Evolutionary conservation across 2,888 invertebrate genomes (phyloP).

Genomic region (Rhaphigaster nebulosa): DNA sequence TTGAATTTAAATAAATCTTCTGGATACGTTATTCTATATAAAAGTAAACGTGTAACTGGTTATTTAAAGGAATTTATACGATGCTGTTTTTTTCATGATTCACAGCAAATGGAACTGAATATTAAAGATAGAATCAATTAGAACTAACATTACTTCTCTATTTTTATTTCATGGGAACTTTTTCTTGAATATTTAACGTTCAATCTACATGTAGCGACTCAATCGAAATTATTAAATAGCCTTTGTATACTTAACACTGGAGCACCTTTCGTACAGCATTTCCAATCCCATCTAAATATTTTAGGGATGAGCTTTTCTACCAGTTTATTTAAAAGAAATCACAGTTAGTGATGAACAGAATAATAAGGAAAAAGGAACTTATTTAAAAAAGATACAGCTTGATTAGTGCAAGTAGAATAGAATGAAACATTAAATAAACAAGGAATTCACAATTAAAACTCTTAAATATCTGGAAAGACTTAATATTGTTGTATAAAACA

Average conservation of each 20-base stretch:
- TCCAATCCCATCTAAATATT: background rate
- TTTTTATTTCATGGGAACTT: background rate
- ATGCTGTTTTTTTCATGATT: background rate
- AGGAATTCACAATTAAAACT: too few relatives aligned
- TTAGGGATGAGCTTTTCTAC: background rate
- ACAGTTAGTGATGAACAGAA: background rate
- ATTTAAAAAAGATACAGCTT: too few relatives aligned
- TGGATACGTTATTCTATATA: background rate
- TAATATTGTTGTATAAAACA: too few relatives aligned
- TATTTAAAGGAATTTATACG: background rate
- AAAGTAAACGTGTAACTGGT: background rate
- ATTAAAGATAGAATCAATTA: background rate
- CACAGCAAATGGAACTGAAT: background rate
- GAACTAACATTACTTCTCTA: background rate
- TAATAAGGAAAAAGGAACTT: too few relatives aligned
- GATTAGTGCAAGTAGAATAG: too few relatives aligned
- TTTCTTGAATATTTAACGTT: background rate
- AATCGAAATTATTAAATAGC: constrained; percentile 7
- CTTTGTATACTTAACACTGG: background rate
- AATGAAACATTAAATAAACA: too few relatives aligned
- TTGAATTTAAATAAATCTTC: too few relatives aligned
- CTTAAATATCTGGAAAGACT: too few relatives aligned
- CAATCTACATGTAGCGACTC: background rate
- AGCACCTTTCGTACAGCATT: background rate
- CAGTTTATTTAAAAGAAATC: background rate